Percentiles rank a stretch among this genome's conserved stretches.
These are phyloP conservation scores for Lophotriccus pileatus DNA, from an alignment of 2,797 vertebrate species.

Conservation along the genomic window DNA sequence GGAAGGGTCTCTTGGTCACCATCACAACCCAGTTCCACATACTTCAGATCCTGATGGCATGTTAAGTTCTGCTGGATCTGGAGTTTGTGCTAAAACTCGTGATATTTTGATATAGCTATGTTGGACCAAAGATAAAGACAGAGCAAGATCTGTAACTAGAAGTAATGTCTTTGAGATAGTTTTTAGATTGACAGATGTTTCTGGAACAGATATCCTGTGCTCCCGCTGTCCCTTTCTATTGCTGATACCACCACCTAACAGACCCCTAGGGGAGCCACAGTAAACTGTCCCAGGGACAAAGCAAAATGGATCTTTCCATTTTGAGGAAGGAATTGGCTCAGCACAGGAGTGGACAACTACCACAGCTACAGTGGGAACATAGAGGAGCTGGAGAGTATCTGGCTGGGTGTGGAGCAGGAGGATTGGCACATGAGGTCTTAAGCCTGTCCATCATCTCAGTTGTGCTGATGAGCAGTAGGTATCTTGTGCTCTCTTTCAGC, in stretches of 20 bases:
- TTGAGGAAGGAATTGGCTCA: not conserved
- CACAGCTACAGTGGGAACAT: not conserved
- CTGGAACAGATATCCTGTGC: not conserved
- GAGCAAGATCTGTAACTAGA: not conserved
- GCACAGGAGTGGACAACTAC: fast-evolving
- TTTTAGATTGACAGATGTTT: not conserved
- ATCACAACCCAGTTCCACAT: not conserved
- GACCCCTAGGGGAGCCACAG: not conserved
- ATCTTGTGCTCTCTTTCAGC: not conserved
- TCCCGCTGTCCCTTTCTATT: not conserved
- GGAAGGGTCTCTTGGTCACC: not conserved
- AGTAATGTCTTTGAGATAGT: not conserved
- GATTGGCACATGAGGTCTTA: not conserved
- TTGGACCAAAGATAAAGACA: not conserved
- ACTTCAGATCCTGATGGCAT: fast-evolving
- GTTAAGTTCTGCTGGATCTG: not conserved
- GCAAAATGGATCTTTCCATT: not conserved
- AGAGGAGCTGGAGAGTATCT: not conserved
- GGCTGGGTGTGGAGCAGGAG: fast-evolving
- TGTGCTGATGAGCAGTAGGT: not conserved
- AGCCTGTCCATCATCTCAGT: not conserved
- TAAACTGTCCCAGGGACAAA: not conserved
- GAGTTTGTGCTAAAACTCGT: no score
- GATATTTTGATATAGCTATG: not conserved
- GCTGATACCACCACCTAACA: not conserved